Evolutionary conservation across 1,140 invertebrate species (phyloP), one percentile per base, ranked within the genome.

Genomic region (Phortica variegata): DNA sequence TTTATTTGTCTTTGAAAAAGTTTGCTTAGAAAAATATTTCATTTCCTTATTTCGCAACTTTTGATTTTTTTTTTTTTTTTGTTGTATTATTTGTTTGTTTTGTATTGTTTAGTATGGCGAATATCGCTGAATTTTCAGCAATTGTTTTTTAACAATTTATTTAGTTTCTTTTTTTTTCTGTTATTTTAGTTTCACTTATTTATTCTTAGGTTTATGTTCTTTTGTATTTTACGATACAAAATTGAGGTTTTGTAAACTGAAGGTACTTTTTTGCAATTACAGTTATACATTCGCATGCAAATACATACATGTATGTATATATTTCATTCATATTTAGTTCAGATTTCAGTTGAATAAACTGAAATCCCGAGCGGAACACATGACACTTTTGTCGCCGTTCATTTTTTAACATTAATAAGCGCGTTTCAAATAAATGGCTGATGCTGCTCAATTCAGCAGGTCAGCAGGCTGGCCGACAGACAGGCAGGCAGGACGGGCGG

Each of bases 191-290:
- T 56, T 41, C 37, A 31, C 17, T 31, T 29, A 7, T 29, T 47
- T 38, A 5, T 5, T 15, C 5, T 34, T n/a, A 15, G 5, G 13
- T 33, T 47, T 39, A 10, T 33, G 33, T 40, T 15, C 12, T 52
- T 47, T 43, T 33, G 9, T 40, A 20, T 23, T 12, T 44, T 19
- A 41, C 32, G 29, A 18, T 19, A 44, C 10, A 44, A 42, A 33
- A 48, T 32, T 58, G 20, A 48, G 42, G 60, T 63, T 63, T 66
- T 66, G 63, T 66, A 66, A 66, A 66, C 65, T 68, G 63, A 68
- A 68, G 63, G 63, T 68, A 68, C 63, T 54, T 65, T 48, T 66
- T 68, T 26, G 23, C 5, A 26, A 26, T 26, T 26, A 26, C 23
- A 38, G 36, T 38, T 38, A n/a, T n/a, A n/a, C n/a, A n/a, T n/a